phyloP scores from a whole-genome alignment of 2,888 invertebrate species.

The Polydrusus tereticollis region DNA sequence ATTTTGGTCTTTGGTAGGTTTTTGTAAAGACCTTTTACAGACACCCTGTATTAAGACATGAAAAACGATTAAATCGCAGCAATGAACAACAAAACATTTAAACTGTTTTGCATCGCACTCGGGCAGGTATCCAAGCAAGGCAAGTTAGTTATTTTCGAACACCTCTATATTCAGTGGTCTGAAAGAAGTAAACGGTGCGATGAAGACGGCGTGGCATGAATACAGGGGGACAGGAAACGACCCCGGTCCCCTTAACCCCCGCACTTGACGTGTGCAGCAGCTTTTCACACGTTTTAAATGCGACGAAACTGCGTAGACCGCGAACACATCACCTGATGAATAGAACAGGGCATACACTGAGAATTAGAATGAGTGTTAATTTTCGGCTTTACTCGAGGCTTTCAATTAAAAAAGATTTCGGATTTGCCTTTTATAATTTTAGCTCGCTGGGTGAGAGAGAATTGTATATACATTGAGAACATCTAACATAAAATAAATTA shows the following conservation, averaged over 20 bases:
- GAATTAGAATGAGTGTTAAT: conserved; percentile 41
- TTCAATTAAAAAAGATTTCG: conserved; percentile 13
- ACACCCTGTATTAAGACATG: too few relatives aligned
- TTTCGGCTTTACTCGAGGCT: conserved; percentile 25
- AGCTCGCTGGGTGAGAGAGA: neutral
- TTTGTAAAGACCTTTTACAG: too few relatives aligned
- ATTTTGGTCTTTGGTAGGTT: too few relatives aligned
- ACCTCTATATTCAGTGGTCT: conserved; percentile 42
- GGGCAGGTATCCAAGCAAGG: conserved; percentile 45
- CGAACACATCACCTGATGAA: conserved; percentile 46
- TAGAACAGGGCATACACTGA: conserved; percentile 31
- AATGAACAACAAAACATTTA: conserved; percentile 5
- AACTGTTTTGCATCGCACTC: conserved; percentile 31
- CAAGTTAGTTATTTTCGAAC: conserved; percentile 45
- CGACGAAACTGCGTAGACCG: conserved; percentile 30
- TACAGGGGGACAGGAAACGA: conserved; percentile 30
- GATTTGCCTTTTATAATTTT: conserved; percentile 12
- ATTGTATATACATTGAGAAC: too few relatives aligned
- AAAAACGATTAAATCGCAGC: neutral
- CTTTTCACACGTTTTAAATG: conserved; percentile 62
- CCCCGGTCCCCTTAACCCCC: conserved; percentile 20
- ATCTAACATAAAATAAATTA: too few relatives aligned
- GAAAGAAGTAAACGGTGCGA: conserved; percentile 44
- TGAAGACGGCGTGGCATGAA: conserved; percentile 38
- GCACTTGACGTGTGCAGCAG: conserved; percentile 62